Percentiles rank a stretch among this genome's conserved stretches.
phyloP scores from a whole-genome alignment of 2,888 invertebrate genomes.

The Dorcus hopei region DNA sequence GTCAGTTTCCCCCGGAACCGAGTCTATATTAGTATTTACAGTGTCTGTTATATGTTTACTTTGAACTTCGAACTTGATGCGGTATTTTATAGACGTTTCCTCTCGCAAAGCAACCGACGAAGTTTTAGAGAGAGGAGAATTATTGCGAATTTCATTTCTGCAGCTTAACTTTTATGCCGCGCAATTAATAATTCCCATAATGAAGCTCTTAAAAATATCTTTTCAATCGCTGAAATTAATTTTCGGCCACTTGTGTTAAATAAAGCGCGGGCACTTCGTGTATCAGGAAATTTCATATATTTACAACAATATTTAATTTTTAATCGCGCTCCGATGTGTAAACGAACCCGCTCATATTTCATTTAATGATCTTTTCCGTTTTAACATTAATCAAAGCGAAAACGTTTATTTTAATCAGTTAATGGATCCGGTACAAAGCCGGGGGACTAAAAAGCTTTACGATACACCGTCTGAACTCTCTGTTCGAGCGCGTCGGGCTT shows the following conservation, averaged over 20 bases:
- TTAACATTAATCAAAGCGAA: conserved; percentile 35
- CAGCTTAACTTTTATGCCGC: too few species aligned
- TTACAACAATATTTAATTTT: too few species aligned
- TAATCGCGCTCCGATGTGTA: too few species aligned
- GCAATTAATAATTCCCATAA: too few species aligned
- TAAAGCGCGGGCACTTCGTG: too few species aligned
- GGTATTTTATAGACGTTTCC: background rate
- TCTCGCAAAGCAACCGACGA: background rate
- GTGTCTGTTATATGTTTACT: conserved; percentile 30
- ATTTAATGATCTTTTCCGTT: conserved; percentile 12
- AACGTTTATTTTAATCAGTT: conserved; percentile 40
- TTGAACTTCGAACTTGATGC: conserved; percentile 20
- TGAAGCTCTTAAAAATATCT: too few species aligned
- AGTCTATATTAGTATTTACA: conserved; percentile 29
- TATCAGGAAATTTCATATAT: too few species aligned
- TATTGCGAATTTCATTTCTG: background rate
- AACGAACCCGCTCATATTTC: conserved; percentile 6
- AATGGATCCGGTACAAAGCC: conserved; percentile 31
- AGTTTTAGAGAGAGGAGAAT: background rate
- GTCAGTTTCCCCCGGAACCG: conserved; percentile 3
- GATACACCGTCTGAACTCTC: conserved; percentile 16
- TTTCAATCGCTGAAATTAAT: too few species aligned
- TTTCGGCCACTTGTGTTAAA: too few species aligned
- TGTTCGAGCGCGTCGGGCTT: conserved; percentile 16
- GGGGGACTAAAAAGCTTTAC: conserved; percentile 15